phyloP scores from a whole-genome alignment of 2,113 vertebrate species.

The Pteruthius melanotis region DNA sequence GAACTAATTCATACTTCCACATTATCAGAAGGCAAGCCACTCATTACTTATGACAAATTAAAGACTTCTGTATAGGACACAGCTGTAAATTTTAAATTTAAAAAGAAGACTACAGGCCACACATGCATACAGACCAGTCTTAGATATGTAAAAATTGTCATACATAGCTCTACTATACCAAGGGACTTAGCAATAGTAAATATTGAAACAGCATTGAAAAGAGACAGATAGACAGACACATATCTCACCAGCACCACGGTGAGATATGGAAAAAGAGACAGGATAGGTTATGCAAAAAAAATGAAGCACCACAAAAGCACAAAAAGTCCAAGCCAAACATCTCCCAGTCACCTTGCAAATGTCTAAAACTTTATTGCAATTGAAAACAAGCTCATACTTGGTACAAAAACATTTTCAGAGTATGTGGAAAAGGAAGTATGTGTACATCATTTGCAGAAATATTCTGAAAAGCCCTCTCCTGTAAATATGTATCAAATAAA shows the following conservation, averaged over 20 bases:
- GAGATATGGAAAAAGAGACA: background rate
- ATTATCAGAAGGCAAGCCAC: background rate
- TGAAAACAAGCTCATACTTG: background rate
- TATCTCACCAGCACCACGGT: background rate
- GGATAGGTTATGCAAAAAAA: background rate
- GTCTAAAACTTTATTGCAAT: background rate
- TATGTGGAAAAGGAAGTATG: background rate
- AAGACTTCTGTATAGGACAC: background rate
- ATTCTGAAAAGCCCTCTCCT: background rate
- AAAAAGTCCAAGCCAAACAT: background rate
- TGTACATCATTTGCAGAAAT: background rate
- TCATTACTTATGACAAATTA: background rate
- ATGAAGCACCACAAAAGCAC: background rate
- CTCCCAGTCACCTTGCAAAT: background rate
- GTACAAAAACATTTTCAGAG: background rate
- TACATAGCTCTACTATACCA: background rate
- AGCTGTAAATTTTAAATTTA: background rate
- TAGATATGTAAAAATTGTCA: background rate
- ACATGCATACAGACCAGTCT: background rate
- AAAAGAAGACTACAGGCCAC: background rate
- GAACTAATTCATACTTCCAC: background rate
- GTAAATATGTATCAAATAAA: background rate
- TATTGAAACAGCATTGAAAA: background rate
- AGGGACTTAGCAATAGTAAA: background rate
- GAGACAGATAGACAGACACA: background rate